Conservation (phyloP, 2,113 vertebrate species). For the Macquaria australasica region DNA sequence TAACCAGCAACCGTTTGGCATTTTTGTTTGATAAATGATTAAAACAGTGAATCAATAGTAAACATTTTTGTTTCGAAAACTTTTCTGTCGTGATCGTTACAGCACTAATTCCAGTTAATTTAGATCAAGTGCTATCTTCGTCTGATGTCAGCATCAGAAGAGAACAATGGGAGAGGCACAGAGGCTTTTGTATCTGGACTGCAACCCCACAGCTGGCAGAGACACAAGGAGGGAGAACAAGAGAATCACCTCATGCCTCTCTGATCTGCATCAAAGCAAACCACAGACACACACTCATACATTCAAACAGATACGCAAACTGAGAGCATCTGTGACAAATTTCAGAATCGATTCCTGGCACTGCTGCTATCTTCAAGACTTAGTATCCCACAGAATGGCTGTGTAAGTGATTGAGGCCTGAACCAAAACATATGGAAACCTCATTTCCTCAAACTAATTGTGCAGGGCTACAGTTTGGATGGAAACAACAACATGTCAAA, state of each 20-base stretch:
- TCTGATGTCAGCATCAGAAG: slow-evolving; percentile 46
- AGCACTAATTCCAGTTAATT: slow-evolving; percentile 4
- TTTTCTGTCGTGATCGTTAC: background rate
- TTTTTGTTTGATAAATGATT: background rate
- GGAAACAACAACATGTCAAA: slow-evolving; percentile 9
- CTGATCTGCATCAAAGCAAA: slow-evolving; percentile 68
- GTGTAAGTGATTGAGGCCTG: slow-evolving; percentile 3
- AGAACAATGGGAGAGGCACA: slow-evolving; percentile 31
- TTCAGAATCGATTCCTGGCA: slow-evolving; percentile 36
- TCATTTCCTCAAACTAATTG: slow-evolving; percentile 31
- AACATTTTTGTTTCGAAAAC: background rate
- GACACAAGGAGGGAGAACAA: slow-evolving; percentile 39
- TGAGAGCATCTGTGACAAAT: slow-evolving; percentile 41
- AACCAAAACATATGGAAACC: slow-evolving; percentile 15
- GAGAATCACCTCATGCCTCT: slow-evolving; percentile 53
- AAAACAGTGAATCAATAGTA: background rate
- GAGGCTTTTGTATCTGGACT: slow-evolving; percentile 37
- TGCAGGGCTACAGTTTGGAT: background rate
- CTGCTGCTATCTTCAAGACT: slow-evolving; percentile 24
- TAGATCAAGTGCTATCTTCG: slow-evolving; percentile 21
- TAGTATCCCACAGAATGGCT: slow-evolving; percentile 3
- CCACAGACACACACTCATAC: background rate
- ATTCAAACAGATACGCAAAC: slow-evolving; percentile 45
- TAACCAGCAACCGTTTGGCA: background rate
- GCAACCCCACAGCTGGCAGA: slow-evolving; percentile 56